These are phyloP conservation scores for Enteromius mattozi DNA, from an alignment of 2,797 vertebrate genomes.

Conservation along the genomic window DNA sequence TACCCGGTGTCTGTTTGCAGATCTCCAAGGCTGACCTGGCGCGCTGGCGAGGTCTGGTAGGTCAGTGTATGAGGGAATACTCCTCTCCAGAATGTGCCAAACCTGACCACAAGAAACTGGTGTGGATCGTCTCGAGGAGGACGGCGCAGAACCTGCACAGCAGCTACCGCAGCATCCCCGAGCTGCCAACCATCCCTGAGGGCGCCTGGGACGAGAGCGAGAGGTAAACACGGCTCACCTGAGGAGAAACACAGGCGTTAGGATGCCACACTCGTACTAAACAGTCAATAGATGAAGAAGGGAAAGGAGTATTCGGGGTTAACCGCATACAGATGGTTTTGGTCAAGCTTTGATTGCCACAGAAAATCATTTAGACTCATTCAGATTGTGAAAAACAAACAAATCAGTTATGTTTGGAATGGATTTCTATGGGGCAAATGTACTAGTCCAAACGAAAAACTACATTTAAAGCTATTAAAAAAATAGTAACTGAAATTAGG, in stretches of 20 bases:
- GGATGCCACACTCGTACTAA: background rate
- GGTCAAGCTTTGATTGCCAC: background rate
- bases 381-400: background rate
- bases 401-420: background rate
- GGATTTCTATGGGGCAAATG: background rate
- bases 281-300: background rate
- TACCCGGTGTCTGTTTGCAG: constrained; percentile 70
- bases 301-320: background rate
- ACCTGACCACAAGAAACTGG: constrained; percentile 91
- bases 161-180: constrained; percentile 89
- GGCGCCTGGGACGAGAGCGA: constrained; percentile 85
- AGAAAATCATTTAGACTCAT: background rate
- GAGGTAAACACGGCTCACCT: constrained; percentile 77
- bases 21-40: constrained; percentile 86
- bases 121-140: constrained; percentile 95
- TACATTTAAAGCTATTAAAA: background rate
- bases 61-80: constrained; percentile 90
- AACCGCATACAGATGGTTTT: background rate
- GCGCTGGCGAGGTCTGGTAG: constrained; percentile 90
- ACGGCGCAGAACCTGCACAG: constrained; percentile 93
- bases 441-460: background rate
- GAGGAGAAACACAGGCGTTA: background rate
- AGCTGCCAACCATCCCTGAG: constrained; percentile 95
- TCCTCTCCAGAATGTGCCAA: constrained; percentile 95
- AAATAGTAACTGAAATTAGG: background rate